Base-by-base conservation (phyloP, 2,888 invertebrate species). In the Drosophila hamatofila region DNA sequence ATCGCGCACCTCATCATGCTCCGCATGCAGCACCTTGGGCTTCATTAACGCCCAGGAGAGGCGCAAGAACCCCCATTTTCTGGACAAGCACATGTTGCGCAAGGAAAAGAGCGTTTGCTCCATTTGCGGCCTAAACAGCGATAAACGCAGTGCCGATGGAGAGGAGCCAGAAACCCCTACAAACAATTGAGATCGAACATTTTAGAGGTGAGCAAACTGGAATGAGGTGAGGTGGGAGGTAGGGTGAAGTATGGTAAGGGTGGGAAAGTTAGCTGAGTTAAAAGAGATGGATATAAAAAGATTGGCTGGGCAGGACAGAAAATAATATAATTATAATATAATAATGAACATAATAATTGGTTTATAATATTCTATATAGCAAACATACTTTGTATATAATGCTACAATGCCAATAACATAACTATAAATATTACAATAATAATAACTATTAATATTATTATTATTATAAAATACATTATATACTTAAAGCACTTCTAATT, bases 21-120 rank as follows among this genome's bases (percentile, higher is more conserved):
- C 62, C 9, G 16, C 16, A n/a, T 51, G 61, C 44, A 54, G 37
- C 37, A 27, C 11, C 11, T 3, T 25, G 57, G 62, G 55, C 3
- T 25, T 41, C 11, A 33, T 44, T 2, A 11, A 0, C 6, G 7
- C 0, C 0, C 9, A 2, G 16, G 72, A 55, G 0, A 14, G 56
- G 1, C 51, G 52, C 30, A 72, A 57, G 16, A 63, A 33, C 14
- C 0, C 21, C 1, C 39, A 30, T 21, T 46, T 46, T 3, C 8
- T 57, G 25, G 63, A 63, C 21, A 56, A 23, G 9, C 48, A 44
- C 27, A 2, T 48, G 9, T 12, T 30, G 35, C 21, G 33, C 18
- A 42, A n/a, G 27, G 63, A 57, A 0, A 49, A 27, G 27, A 56
- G 74, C 30, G 2, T 48, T 30, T 77, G 78, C 33, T 52, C 65